Evolutionary conservation across 2,113 vertebrate species (phyloP), one percentile per base, ranked within the genome.

Genomic region (Eptesicus fuscus): DNA sequence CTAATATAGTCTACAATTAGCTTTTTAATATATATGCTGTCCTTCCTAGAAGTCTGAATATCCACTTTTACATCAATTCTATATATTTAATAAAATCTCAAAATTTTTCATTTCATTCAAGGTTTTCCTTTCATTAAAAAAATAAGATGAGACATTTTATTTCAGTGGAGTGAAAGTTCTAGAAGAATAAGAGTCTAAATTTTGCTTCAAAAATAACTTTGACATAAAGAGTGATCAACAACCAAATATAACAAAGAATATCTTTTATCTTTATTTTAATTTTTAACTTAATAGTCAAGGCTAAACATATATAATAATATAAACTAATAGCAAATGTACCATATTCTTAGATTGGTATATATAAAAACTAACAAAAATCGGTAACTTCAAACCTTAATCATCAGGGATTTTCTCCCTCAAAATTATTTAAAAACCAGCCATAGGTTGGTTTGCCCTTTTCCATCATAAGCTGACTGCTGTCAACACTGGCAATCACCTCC

Each of bases 71-170:
- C 14, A 88, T 37, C n/a, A 70, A 13, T 77, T 30, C 67, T 89
- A 9, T 88, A 63, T 28, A 59, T 59, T 85, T 71, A 88, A 71
- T 95, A 61, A 85, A 90, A 74, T 87, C n/a, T 79, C 18, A 89
- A 25, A 88, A 69, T 35, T 42, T n/a, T 4, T 4, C 82, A 65
- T 85, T 83, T 84, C 30, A 70, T 95, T 59, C 56, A 59, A 59
- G 56, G 56, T 59, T 59, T 59, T 59, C 56, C 56, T 59, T 59
- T 59, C 56, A 25, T 59, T 25, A 59, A 56, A 56, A 56, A 56
- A 56, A 56, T 56, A 59, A 59, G 25, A 59, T 25, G 22, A 59
- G 56, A 59, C 7, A 37, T 73, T 93, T 61, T 90, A 69, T 86
- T 92, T 56, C 56, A 6, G 32, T 82, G 35, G 37, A 88, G 25